Conservation (phyloP, 2,797 vertebrate genomes). For the Enteromius argenteus region DNA sequence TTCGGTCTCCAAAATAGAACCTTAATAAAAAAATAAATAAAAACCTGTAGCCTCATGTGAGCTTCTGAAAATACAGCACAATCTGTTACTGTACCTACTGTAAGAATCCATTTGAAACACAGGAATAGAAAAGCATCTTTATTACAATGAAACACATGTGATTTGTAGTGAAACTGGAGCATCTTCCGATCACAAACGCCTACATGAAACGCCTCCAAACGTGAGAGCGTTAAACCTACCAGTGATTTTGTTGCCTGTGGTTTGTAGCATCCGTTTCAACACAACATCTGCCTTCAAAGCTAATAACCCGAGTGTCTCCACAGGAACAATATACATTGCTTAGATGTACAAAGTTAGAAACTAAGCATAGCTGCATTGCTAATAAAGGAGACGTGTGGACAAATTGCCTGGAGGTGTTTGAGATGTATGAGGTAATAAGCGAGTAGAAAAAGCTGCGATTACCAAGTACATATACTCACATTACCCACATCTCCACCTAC, state of each 20-base stretch:
- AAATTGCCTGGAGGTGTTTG: slow-evolving; percentile 11
- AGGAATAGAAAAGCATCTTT: slow-evolving; percentile 85
- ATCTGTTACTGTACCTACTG: slow-evolving; percentile 62
- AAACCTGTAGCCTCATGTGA: neutral
- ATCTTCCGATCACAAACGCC: slow-evolving; percentile 15
- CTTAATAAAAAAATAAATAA: neutral
- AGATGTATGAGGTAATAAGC: neutral
- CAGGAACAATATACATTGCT: slow-evolving; percentile 36
- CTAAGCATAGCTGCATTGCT: neutral
- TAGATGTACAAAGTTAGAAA: slow-evolving; percentile 24
- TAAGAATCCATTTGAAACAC: slow-evolving; percentile 84
- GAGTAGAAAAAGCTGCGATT: neutral
- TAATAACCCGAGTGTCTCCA: slow-evolving; percentile 50
- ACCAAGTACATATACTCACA: neutral
- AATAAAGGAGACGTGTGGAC: neutral
- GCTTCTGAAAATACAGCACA: slow-evolving; percentile 4
- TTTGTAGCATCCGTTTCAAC: slow-evolving; percentile 72
- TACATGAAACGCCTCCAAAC: neutral
- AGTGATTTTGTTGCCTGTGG: slow-evolving; percentile 72
- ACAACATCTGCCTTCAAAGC: slow-evolving; percentile 54
- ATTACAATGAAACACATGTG: slow-evolving; percentile 68
- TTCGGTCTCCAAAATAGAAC: neutral
- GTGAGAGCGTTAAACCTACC: neutral
- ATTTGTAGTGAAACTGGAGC: slow-evolving; percentile 1
- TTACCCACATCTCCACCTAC: slow-evolving; percentile 2